Base-by-base conservation (phyloP, 2,888 invertebrate species). In the Mythimna albipuncta region DNA sequence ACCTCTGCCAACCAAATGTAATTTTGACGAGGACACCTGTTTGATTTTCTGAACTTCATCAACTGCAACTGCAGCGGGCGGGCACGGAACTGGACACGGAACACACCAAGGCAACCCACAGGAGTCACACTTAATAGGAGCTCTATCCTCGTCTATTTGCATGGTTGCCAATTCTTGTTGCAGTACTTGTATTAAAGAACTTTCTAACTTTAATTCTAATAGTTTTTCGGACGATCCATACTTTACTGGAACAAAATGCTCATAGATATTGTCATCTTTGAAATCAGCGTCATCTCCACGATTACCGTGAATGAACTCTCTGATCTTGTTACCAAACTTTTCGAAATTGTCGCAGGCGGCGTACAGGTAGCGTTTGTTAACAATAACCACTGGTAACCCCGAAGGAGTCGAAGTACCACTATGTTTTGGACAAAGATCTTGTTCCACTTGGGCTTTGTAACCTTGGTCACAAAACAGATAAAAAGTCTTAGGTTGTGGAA, bases 271-370 rank as follows among this genome's bases (percentile, higher is more conserved):
- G 19, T 91, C 83, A 73, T 95, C 95, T 13, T 81, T 68, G 13
- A 93, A 87, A 73, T 93, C 93, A 2, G 71, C 59, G 4, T 92
- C 92, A 7, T 91, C 88, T 6, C 91, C 92, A 26, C 90, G 88
- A 19, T 81, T 78, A 0, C 92, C 92, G n/a, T 91, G 81, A 11
- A 95, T 78, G 69, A 90, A 94, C n/a, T 90, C 83, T n/a, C 89
- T 89, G 26, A 95, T 84, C 88, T 93, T 93, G 63, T 93, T 89
- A 11, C 91, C 88, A 62, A 93, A 94, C 63, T 88, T 81, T 55
- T 93, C 89, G 38, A 94, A 90, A 80, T 94, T 94, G 69, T 96
- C 93, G 70, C 96, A 96, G 35, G 93, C 93, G 1, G 94, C 90
- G 78, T 96, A 96, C 32, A 96, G 91, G 62, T 88, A 94, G 71